phyloP scores from a whole-genome alignment of 1,140 invertebrate species.

The Dendroctonus ponderosae region DNA sequence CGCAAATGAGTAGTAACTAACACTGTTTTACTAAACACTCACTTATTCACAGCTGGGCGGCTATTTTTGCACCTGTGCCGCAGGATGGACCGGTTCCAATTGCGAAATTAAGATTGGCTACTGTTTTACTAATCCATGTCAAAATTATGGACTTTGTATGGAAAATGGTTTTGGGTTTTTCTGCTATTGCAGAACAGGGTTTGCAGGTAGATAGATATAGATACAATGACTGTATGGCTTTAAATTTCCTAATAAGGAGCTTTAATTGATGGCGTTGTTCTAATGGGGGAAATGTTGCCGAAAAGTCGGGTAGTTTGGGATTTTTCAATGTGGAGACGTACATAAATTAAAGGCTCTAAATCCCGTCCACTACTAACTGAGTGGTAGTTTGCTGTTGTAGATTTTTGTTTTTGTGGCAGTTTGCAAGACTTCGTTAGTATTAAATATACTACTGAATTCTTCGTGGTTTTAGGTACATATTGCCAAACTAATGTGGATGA shows the following conservation, averaged over 20 bases:
- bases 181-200: conserved; percentile 70
- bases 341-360: too few species aligned
- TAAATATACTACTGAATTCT: neutral
- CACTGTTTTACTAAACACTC: neutral
- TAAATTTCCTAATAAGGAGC: too few species aligned
- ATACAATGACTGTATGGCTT: too few species aligned
- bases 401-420: too few species aligned
- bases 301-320: too few species aligned
- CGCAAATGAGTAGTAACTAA: too few species aligned
- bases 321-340: too few species aligned
- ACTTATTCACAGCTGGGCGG: conserved; percentile 54
- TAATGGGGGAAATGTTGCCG: too few species aligned
- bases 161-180: conserved; percentile 61
- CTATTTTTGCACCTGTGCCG: conserved; percentile 72
- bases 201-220: conserved; percentile 55
- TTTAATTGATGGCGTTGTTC: too few species aligned
- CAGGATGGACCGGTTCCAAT: conserved; percentile 66
- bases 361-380: too few species aligned
- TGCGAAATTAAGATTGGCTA: conserved; percentile 60
- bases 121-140: conserved; percentile 62
- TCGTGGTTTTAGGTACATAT: conserved; percentile 55
- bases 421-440: too few species aligned
- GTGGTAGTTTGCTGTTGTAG: too few species aligned
- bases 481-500: conserved; percentile 69
- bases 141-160: conserved; percentile 68